Base-by-base conservation (phyloP, 2,888 invertebrate genomes). In the Heliconius ethilla region DNA sequence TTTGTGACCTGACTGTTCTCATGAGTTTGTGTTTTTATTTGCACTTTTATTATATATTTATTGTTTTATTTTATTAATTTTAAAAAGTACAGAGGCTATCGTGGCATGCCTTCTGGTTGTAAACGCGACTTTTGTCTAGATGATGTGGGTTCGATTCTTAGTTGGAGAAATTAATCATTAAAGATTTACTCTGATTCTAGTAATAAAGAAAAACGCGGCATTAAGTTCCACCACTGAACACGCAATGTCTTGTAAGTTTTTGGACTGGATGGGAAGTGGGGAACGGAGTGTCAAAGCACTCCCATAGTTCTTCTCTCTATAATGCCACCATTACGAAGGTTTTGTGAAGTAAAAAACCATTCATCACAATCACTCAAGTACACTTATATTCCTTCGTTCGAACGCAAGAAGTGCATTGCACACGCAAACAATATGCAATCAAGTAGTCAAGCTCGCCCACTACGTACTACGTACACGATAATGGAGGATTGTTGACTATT, bases 391-490 rank as follows among this genome's bases (percentile, higher is more conserved):
- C 74, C 45, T 40, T 22, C 27, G 22, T 37, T 74, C 13, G 25
- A 74, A 65, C 18, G 45, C 27, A 74, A 63, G 40, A 74, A 74
- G 73, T 74, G 45, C 37, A 65, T 29, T 65, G 74, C 65, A 45
- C 65, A 65, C 25, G 63, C 74, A 74, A 74, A 74, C 74, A 74
- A 74, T 74, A 63, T 40, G 74, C 74, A 74, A 74, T 74, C 74
- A 74, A n/a, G 74, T 74, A 65, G 45, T 74, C 40, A 27, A 65
- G 74, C 74, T 40, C 74, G n/a, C 72, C 72, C 72, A 72, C 51
- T 51, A 51, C 51, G 51, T 51, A 51, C 6, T 51, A 51, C 51
- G 51, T 74, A n/a, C 40, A 27, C 62, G 27, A 45, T 74, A 65
- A 74, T 45, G 65, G 45, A 45, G 74, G 27, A 74, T 74, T 74